Conservation (phyloP, 1,140 invertebrate genomes). For the Mactra quadrangularis region DNA sequence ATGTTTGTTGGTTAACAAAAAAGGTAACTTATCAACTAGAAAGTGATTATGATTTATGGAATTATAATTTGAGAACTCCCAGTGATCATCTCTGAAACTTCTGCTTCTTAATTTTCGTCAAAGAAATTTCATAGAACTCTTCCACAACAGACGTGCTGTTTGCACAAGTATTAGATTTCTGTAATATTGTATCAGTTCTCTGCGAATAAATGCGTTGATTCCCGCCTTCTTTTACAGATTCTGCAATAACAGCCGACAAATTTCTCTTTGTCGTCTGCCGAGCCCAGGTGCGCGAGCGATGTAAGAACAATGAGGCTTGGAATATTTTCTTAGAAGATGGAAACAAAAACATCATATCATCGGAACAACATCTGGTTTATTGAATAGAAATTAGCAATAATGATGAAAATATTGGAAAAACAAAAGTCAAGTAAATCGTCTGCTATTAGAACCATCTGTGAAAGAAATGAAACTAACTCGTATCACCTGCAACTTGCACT, state of each 20-base stretch:
- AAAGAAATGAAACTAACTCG: slow-evolving; percentile 19
- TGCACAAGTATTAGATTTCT: background rate
- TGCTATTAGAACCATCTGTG: slow-evolving; percentile 41
- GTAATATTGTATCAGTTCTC: background rate
- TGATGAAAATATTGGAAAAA: slow-evolving; percentile 32
- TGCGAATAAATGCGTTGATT: slow-evolving; percentile 9
- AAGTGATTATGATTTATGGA: too few relatives aligned
- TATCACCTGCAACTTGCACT: slow-evolving; percentile 18
- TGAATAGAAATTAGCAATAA: slow-evolving; percentile 23
- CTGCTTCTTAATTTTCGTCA: too few relatives aligned
- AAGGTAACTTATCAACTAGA: too few relatives aligned
- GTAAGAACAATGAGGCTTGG: slow-evolving; percentile 23
- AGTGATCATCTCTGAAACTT: too few relatives aligned
- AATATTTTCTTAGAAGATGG: slow-evolving; percentile 21
- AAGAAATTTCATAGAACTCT: too few relatives aligned
- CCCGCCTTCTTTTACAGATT: slow-evolving; percentile 19
- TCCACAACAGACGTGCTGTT: background rate
- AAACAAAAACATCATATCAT: slow-evolving; percentile 20
- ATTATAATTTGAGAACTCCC: too few relatives aligned
- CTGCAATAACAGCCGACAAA: slow-evolving; percentile 14
- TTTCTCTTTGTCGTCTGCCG: slow-evolving; percentile 37
- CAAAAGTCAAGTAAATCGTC: slow-evolving; percentile 33
- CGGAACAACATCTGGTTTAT: slow-evolving; percentile 12
- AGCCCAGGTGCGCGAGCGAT: slow-evolving; percentile 31
- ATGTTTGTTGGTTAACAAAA: too few relatives aligned